A percentile compares a stretch with the other conserved stretches of the same genome.
These are phyloP conservation scores for Falco punctatus DNA, from an alignment of 2,113 vertebrate species.

Conservation along the genomic window DNA sequence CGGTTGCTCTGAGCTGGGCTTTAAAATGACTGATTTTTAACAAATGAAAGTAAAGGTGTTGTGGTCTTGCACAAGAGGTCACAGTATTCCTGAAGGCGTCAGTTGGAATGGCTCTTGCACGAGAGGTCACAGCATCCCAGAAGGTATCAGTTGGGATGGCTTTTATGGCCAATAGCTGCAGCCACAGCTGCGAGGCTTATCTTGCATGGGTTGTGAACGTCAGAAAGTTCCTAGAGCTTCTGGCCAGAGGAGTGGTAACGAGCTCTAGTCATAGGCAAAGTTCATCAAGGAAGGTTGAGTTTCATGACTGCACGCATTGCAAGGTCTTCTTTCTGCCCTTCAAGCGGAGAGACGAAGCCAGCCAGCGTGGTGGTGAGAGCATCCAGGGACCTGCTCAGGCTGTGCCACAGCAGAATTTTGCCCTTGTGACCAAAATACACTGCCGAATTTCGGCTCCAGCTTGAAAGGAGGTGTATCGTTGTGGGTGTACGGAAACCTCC, in stretches of 20 bases:
- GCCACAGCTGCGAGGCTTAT: fast-evolving
- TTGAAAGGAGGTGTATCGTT: background rate
- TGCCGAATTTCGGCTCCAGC: background rate
- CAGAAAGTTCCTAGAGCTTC: background rate
- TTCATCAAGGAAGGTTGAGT: background rate
- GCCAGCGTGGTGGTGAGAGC: fast-evolving
- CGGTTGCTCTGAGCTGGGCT: background rate
- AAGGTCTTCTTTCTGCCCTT: background rate
- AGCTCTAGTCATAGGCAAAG: background rate
- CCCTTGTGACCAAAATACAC: background rate
- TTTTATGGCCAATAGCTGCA: background rate
- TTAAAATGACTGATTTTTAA: background rate
- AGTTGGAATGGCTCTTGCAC: background rate
- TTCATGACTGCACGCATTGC: background rate
- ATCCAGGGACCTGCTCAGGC: background rate
- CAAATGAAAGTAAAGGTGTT: background rate
- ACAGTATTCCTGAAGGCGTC: background rate
- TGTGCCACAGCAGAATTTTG: background rate
- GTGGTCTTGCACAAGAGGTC: background rate
- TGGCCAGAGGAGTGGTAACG: background rate
- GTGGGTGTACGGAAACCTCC: background rate
- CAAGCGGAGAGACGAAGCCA: background rate
- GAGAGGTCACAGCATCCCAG: background rate
- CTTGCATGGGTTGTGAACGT: fast-evolving
- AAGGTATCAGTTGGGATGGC: background rate